Percentiles rank a stretch among this genome's conserved stretches.
Conservation (phyloP, 2,888 invertebrate genomes). For the Epirrita christyi region DNA sequence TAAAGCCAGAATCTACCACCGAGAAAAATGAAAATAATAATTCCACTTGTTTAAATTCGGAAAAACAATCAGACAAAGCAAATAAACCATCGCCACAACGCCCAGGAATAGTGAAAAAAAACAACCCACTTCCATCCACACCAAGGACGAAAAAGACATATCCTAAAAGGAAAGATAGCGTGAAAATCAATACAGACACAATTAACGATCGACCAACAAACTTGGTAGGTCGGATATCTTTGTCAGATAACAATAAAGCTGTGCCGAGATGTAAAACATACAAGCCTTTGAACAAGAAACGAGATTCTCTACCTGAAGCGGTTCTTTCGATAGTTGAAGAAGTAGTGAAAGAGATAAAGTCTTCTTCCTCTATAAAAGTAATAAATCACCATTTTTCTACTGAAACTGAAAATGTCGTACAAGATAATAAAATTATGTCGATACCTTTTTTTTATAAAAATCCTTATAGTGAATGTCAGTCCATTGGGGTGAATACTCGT, state of each 20-base stretch:
- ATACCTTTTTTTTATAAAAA: slow-evolving; percentile 38
- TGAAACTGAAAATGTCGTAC: slow-evolving; percentile 25
- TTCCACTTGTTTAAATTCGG: not conserved
- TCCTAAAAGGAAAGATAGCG: slow-evolving; percentile 28
- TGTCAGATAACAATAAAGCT: slow-evolving; percentile 8
- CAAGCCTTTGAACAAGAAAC: slow-evolving; percentile 6
- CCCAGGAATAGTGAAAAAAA: slow-evolving; percentile 20
- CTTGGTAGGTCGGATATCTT: not conserved
- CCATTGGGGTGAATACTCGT: slow-evolving; percentile 25
- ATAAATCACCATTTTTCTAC: not conserved
- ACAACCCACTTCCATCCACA: slow-evolving; percentile 5
- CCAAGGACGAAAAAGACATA: slow-evolving; percentile 24
- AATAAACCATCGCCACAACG: slow-evolving; percentile 23
- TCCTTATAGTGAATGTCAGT: slow-evolving; percentile 36
- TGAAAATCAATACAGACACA: slow-evolving; percentile 21
- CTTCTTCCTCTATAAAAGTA: slow-evolving; percentile 17
- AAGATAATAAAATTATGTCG: slow-evolving; percentile 37
- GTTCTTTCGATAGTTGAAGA: slow-evolving; percentile 19
- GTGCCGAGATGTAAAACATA: slow-evolving; percentile 18
- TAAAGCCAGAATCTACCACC: slow-evolving; percentile 16
- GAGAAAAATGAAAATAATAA: not conserved
- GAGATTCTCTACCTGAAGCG: slow-evolving; percentile 12
- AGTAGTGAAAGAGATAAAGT: slow-evolving; percentile 9
- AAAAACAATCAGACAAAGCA: slow-evolving; percentile 13
- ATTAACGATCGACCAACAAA: slow-evolving; percentile 8